These are phyloP conservation scores for Scalopus aquaticus DNA, from an alignment of 2,113 vertebrate genomes.

Conservation along the genomic window DNA sequence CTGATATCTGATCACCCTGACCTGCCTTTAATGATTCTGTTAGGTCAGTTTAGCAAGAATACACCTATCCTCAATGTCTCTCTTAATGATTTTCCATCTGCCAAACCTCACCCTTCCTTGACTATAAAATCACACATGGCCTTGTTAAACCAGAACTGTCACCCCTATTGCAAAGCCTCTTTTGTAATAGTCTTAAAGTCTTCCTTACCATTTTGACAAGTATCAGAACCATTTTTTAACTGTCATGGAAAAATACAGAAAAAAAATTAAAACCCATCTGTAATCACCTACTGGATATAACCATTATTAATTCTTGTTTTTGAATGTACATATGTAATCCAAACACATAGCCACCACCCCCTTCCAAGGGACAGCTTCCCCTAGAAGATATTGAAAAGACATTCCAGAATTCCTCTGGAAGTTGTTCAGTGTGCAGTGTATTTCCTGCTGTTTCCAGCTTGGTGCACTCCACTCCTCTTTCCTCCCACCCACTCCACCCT, in stretches of 20 bases:
- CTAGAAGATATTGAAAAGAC: not conserved
- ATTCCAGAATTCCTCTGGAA: not conserved
- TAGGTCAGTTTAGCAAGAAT: conserved; percentile 8
- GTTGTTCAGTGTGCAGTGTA: not conserved
- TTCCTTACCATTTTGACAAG: not conserved
- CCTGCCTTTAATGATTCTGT: not conserved
- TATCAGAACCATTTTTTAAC: not conserved
- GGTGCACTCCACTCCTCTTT: not conserved
- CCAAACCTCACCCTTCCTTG: not conserved
- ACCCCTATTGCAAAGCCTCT: not conserved
- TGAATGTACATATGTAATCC: not conserved
- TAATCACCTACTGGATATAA: not conserved
- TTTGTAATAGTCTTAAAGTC: not conserved
- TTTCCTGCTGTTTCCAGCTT: not conserved
- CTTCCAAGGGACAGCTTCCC: not conserved
- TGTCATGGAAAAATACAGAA: not conserved
- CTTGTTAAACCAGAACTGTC: not conserved
- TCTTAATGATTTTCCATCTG: conserved; percentile 8
- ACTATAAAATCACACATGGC: not conserved
- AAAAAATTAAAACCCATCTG: not conserved
- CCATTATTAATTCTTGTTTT: not conserved
- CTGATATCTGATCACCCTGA: not conserved
- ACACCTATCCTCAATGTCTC: not conserved
- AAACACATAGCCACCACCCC: not conserved
- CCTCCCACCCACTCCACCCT: too few species aligned